Conservation (phyloP, 1,140 invertebrate genomes). For the Platorchestia sp. region DNA sequence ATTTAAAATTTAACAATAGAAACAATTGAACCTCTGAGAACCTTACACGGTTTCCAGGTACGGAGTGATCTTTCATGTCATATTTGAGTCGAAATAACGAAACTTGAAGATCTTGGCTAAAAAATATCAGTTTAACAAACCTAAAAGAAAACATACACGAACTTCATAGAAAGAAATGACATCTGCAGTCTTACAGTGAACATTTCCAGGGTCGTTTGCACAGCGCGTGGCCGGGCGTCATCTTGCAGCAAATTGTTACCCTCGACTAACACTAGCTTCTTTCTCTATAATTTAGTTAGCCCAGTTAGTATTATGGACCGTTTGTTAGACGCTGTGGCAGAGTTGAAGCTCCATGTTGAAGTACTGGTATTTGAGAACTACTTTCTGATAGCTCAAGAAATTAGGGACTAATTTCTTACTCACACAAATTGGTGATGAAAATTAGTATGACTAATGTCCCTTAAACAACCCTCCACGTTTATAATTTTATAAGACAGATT, state of each 20-base stretch:
- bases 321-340: not conserved
- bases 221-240: not conserved
- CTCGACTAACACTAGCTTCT: not conserved
- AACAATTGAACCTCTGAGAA: no score
- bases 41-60: no score
- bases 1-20: no score
- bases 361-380: not conserved
- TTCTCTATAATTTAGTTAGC: not conserved
- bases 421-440: not conserved
- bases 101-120: no score
- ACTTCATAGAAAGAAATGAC: no score
- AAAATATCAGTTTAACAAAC: no score
- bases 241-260: not conserved
- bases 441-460: not conserved
- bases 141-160: no score
- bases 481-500: not conserved
- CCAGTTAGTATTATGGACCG: not conserved
- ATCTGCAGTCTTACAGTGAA: not conserved
- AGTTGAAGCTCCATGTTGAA: not conserved
- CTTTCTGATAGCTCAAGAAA: not conserved
- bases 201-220: not conserved
- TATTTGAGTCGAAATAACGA: no score
- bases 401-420: not conserved
- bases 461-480: not conserved
- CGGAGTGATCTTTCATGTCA: no score